Conservation (phyloP, 2,113 vertebrate genomes). For the Pygoscelis antarcticus region DNA sequence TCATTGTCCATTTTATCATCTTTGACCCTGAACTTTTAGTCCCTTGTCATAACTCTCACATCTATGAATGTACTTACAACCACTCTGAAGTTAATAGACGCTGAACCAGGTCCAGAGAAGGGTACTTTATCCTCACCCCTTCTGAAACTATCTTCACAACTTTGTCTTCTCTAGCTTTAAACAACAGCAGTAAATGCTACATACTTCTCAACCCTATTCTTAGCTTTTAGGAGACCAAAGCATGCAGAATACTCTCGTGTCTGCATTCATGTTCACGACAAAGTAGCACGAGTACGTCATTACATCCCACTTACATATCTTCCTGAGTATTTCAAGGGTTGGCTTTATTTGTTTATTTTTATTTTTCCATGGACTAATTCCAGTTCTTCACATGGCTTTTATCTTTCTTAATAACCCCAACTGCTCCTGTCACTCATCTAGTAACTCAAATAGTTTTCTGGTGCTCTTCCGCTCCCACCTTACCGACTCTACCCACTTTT, state of each 20-base stretch:
- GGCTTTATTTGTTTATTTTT: background rate
- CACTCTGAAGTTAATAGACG: background rate
- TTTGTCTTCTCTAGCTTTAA: background rate
- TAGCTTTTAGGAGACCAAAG: background rate
- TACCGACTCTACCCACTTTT: background rate
- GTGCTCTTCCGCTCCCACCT: background rate
- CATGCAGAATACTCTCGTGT: background rate
- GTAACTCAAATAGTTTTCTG: background rate
- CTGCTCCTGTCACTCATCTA: background rate
- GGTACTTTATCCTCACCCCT: background rate
- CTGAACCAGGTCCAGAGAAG: background rate
- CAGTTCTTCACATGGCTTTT: background rate
- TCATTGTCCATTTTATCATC: slow-evolving; percentile 14
- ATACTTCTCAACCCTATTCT: background rate
- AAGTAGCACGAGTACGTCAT: background rate
- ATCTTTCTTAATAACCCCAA: background rate
- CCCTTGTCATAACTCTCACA: background rate
- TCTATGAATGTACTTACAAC: background rate
- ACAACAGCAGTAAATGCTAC: background rate
- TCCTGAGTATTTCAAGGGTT: background rate
- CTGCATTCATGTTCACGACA: background rate
- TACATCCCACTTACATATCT: background rate
- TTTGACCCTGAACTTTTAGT: slow-evolving; percentile 28
- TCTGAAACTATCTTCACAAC: background rate
- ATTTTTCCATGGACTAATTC: background rate